Evolutionary conservation across 2,797 vertebrate genomes (phyloP).

Genomic region (Chrysolophus pictus): DNA sequence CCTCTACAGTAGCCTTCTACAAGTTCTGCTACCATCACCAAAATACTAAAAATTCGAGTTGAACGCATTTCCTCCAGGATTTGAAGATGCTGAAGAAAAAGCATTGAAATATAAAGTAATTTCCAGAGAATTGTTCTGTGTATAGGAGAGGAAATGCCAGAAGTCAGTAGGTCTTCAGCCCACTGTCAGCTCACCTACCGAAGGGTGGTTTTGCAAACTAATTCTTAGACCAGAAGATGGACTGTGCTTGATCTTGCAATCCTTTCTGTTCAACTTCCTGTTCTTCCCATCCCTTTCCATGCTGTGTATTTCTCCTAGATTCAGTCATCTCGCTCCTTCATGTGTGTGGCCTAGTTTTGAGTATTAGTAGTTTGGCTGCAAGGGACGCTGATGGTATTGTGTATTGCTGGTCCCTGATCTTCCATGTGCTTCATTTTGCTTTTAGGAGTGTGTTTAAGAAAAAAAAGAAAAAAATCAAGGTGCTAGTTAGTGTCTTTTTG

Average conservation of each 20-base stretch:
- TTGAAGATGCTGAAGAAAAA: background rate
- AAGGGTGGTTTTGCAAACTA: slow-evolving; percentile 22
- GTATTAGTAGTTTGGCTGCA: slow-evolving; percentile 56
- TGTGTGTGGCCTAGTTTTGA: slow-evolving; percentile 50
- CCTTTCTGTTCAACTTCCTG: slow-evolving; percentile 60
- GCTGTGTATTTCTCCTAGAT: slow-evolving; percentile 26
- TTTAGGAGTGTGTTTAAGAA: slow-evolving; percentile 56
- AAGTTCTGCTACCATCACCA: slow-evolving; percentile 51
- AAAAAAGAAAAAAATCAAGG: slow-evolving; percentile 43
- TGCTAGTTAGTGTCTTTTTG: slow-evolving; percentile 73
- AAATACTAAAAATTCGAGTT: slow-evolving; percentile 34
- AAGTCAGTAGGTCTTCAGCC: slow-evolving; percentile 36
- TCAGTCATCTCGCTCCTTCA: slow-evolving; percentile 6
- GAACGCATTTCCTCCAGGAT: slow-evolving; percentile 34
- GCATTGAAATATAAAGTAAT: background rate
- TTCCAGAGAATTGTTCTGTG: background rate
- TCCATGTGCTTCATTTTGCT: slow-evolving; percentile 54
- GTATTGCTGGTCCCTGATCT: slow-evolving; percentile 57
- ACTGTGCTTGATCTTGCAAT: slow-evolving; percentile 14
- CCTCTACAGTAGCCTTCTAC: slow-evolving; percentile 64
- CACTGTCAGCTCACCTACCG: background rate
- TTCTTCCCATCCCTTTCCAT: slow-evolving; percentile 30
- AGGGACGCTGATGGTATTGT: slow-evolving; percentile 42
- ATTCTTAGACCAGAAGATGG: slow-evolving; percentile 55
- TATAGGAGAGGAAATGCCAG: slow-evolving; percentile 3